Evolutionary conservation across 2,797 vertebrate genomes (phyloP), one percentile per base, ranked within the genome.

Genomic region (Hypotaenidia philippensis): DNA sequence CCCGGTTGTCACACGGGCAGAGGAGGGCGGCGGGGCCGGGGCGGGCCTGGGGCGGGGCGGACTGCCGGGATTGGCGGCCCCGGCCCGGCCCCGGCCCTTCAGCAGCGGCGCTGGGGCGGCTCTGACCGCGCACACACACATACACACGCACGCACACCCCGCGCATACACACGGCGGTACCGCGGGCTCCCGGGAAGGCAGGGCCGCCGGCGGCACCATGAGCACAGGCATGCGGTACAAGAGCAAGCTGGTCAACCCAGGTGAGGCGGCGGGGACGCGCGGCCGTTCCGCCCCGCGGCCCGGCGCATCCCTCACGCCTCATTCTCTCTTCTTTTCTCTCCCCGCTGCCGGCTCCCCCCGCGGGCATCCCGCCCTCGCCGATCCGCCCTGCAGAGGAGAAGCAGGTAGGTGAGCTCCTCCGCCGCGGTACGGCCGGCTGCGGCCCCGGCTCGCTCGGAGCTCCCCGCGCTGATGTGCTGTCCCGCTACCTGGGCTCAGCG

Each of bases 201-300:
- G 84, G 19, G 44, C 63, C 25, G 66, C 31, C 36, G 32, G 25
- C 80, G 93, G 52, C 97, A 98, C 97, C 96, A 99, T 99, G 99
- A 99, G 98, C 97, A 98, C 97, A 86, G 99, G 97, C 98, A 98
- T 98, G 97, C 98, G 99, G 81, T 99, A 99, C 98, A 99, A 99
- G 96, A 99, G 98, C 98, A 99, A 99, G 94, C 98, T 98, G 97
- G 98, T 98, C 5, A 99, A 99, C 98, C 98, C 99, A 98, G 99
- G 99, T 99, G 98, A 98, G 98, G 82, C 85, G 89, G 76, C 40
- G 84, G 89, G 86, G 57, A 13, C 72, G 55, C 34, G 64, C 81
- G 88, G 84, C 36, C 64, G 45, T 72, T 69, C 64, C 95, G 41
- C 86, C 74, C 84, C 91, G 87, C 91, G 65, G 88, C 66, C 81